These are phyloP conservation scores for Paedocypris micromegethes DNA, from an alignment of 2,797 vertebrate species.

Conservation along the genomic window DNA sequence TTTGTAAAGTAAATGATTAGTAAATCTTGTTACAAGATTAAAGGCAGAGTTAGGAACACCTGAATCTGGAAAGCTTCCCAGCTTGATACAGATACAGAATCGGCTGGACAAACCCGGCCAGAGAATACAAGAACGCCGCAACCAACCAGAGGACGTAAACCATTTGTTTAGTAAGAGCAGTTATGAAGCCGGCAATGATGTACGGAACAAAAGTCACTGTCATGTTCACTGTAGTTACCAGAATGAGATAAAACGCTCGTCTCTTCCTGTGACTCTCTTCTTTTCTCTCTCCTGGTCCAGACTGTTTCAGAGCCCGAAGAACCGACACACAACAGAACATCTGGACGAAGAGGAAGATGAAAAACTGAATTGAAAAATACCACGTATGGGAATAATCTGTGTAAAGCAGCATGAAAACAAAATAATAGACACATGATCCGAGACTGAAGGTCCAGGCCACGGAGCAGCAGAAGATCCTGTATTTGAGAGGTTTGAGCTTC, in stretches of 20 bases:
- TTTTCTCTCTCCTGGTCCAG: slow-evolving; percentile 10
- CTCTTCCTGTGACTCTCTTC: slow-evolving; percentile 1
- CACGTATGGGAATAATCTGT: not conserved
- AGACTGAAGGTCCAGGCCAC: not conserved
- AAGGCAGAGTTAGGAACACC: too few species aligned
- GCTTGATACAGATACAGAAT: too few species aligned
- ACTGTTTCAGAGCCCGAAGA: not conserved
- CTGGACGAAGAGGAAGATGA: not conserved
- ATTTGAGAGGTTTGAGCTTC: slow-evolving; percentile 20
- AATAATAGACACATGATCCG: not conserved
- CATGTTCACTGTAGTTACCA: too few species aligned
- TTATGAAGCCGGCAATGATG: not conserved
- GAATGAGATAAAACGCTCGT: not conserved
- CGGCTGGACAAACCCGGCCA: too few species aligned
- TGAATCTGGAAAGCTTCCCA: too few species aligned
- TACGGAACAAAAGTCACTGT: too few species aligned
- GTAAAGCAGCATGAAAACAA: not conserved
- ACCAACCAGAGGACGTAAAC: too few species aligned
- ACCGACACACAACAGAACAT: not conserved
- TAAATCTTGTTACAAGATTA: too few species aligned
- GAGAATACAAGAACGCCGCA: too few species aligned
- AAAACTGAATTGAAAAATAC: not conserved
- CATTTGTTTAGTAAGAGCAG: too few species aligned
- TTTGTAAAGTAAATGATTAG: too few species aligned
- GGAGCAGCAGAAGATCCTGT: not conserved